Conservation (phyloP, 2,888 invertebrate genomes). For the Lepidochrysops patricia region DNA sequence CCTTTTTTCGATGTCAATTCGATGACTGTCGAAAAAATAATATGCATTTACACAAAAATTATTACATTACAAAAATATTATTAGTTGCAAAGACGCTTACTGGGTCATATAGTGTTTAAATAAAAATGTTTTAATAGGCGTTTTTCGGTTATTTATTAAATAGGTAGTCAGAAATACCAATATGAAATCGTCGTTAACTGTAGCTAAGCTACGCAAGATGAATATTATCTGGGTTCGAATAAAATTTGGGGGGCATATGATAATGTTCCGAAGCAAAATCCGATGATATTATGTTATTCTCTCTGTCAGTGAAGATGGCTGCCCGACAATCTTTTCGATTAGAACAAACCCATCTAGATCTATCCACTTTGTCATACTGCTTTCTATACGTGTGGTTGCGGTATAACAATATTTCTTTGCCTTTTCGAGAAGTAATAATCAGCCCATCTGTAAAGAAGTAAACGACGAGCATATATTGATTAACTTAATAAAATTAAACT, state of each 20-base stretch:
- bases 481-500: no score
- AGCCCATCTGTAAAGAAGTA: slow-evolving; percentile 41
- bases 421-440: slow-evolving; percentile 58
- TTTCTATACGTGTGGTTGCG: slow-evolving; percentile 55
- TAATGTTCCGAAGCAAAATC: no score
- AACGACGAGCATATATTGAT: background rate
- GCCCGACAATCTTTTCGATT: slow-evolving; percentile 57
- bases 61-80: no score
- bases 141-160: no score
- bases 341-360: slow-evolving; percentile 58
- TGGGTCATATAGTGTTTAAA: no score
- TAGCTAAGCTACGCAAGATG: slow-evolving; percentile 46
- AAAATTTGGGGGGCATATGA: slow-evolving; percentile 61
- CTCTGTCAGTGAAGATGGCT: slow-evolving; percentile 47
- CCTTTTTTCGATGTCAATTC: no score
- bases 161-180: no score
- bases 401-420: slow-evolving; percentile 58
- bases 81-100: no score
- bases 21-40: no score
- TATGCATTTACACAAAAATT: no score
- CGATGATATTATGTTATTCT: slow-evolving; percentile 45
- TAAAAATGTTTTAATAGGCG: no score
- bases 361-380: slow-evolving; percentile 42
- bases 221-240: slow-evolving; percentile 50
- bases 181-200: no score